A percentile compares a stretch with the other conserved stretches of the same genome.
phyloP scores from a whole-genome alignment of 1,140 invertebrate species.

The Branchinecta lynchi region DNA sequence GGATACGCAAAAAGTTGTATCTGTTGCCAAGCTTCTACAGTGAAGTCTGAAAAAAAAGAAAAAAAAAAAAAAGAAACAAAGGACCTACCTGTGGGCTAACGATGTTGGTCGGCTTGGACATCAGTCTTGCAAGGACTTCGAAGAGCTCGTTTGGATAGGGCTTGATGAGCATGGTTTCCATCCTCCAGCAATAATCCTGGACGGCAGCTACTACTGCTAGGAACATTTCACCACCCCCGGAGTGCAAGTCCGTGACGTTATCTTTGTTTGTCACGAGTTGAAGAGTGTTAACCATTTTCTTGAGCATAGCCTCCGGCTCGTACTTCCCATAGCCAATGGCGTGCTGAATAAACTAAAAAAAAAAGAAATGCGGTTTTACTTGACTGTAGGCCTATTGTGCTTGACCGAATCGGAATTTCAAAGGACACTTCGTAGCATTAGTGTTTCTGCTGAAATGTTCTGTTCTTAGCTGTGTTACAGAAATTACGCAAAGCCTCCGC shows the following conservation, averaged over 20 bases:
- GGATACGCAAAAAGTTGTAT: too few species aligned
- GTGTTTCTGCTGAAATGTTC: too few species aligned
- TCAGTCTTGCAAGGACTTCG: background rate
- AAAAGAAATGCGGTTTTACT: background rate
- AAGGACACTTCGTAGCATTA: too few species aligned
- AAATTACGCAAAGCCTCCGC: too few species aligned
- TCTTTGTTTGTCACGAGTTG: background rate
- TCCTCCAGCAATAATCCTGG: slow-evolving; percentile 1
- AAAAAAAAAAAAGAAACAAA: too few species aligned
- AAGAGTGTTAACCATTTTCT: background rate
- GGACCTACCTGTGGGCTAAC: background rate
- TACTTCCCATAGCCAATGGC: background rate
- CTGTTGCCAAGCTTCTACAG: too few species aligned
- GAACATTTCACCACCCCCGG: background rate
- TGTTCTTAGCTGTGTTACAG: too few species aligned
- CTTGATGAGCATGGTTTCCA: background rate
- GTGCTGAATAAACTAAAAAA: background rate
- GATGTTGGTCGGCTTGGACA: background rate
- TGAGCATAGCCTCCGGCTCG: background rate
- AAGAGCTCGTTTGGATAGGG: background rate
- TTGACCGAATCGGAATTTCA: too few species aligned
- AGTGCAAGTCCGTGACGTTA: background rate
- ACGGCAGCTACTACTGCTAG: background rate
- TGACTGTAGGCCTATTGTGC: too few species aligned
- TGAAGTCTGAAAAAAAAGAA: too few species aligned